Evolutionary conservation across 2,888 invertebrate species (phyloP).

Genomic region (Eupelmus urozonus): DNA sequence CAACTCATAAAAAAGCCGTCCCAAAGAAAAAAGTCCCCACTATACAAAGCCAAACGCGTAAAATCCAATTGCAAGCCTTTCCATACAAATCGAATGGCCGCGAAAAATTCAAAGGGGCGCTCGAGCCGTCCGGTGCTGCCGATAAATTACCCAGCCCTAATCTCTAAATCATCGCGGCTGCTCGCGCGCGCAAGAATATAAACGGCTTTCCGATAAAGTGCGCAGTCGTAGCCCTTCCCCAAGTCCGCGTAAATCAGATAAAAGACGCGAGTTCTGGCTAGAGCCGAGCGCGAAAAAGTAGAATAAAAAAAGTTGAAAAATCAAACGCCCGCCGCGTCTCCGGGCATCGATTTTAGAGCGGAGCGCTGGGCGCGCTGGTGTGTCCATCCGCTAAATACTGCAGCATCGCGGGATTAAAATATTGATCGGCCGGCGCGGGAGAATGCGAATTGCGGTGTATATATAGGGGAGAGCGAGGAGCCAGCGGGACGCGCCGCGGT

Average conservation of each 20-base stretch:
- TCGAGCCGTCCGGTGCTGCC: not conserved
- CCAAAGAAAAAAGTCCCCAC: too few species aligned
- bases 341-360: too few species aligned
- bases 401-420: constrained; percentile 77
- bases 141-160: constrained; percentile 48
- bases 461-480: not conserved
- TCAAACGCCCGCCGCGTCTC: too few species aligned
- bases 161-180: constrained; percentile 53
- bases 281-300: constrained; percentile 6
- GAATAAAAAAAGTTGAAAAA: not conserved
- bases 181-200: constrained; percentile 44
- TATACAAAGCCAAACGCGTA: too few species aligned
- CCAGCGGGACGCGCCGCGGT: constrained; percentile 51
- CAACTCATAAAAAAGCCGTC: too few species aligned
- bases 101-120: constrained; percentile 50
- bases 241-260: not conserved
- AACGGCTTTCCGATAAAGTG: constrained; percentile 57
- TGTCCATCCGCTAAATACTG: constrained; percentile 71
- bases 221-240: not conserved
- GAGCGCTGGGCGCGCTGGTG: not conserved
- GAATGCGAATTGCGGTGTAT: constrained; percentile 71
- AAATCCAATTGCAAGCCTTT: too few species aligned
- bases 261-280: constrained; percentile 32
- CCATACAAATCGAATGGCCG: too few species aligned
- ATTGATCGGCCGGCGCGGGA: constrained; percentile 72